Base-by-base conservation (phyloP, 2,888 invertebrate species). In the Andrena minutula region DNA sequence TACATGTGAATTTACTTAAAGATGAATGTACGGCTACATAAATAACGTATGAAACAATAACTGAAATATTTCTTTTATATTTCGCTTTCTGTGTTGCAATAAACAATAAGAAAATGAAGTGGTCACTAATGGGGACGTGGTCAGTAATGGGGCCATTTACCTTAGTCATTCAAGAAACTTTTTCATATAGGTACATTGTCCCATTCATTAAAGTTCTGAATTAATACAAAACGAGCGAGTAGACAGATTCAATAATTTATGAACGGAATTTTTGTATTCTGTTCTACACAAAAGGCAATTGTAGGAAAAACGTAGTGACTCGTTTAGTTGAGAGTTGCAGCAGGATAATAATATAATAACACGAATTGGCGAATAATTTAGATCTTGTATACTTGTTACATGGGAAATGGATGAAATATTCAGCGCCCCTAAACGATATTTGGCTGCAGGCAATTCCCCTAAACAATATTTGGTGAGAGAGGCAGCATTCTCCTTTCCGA, bases 381-480 rank as follows among this genome's bases (percentile, higher is more conserved):
- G 20, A 56, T n/a, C 3, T 47, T n/a, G 23, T 6, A 10, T n/a
- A 10, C 12, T 30, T 26, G n/a, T 20, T 66, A 23, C 16, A n/a
- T 2, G 47, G 23, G 63, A 63, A 63, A 30, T 1, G 56, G 41
- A 58, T 76, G 28, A 76, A 73, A 64, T 76, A 73, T 58, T 58
- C 32, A 23, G 6, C 4, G 23, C 30, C 2, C 2, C 41, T 47
- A 53, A 70, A 70, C 35, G 61, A 69, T 61, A 56, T 76, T 58
- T 75, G 63, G 30, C 41, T 53, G 51, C 41, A 61, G 53, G 51
- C 51, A 70, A 75, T 72, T 72, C 58, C 61, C 10, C 73, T 41
- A 32, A 72, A 47, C 73, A 72, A 56, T 56, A 72, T 76, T 72
- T 64, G 53, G 26, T 32, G 41, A 72, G 60, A 12, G 23, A 32